Conservation (phyloP, 1,140 invertebrate species). For the Hormaphis cornu region DNA sequence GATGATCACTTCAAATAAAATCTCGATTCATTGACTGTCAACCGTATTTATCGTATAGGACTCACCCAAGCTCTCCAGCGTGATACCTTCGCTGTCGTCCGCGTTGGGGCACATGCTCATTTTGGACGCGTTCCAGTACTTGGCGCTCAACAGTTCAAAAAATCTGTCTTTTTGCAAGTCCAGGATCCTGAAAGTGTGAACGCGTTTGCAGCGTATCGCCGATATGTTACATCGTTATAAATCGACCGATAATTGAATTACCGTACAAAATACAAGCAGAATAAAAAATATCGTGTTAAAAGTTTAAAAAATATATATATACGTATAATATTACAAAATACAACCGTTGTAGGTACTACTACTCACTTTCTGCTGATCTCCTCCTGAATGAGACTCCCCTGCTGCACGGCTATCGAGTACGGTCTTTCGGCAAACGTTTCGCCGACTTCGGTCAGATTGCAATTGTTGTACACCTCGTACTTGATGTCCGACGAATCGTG, state of each 20-base stretch:
- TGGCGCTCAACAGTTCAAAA: conserved; percentile 63
- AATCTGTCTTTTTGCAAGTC: conserved; percentile 76
- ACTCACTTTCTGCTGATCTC: conserved; percentile 30
- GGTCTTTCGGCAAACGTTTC: conserved; percentile 82
- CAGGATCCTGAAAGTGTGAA: conserved; percentile 59
- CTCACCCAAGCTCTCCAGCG: conserved; percentile 71
- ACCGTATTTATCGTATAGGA: no score
- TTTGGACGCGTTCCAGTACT: conserved; percentile 72
- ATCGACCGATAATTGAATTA: no score
- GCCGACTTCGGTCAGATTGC: conserved; percentile 72
- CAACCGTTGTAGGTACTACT: no score
- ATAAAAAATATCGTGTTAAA: no score
- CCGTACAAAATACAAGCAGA: no score
- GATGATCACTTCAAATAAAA: no score
- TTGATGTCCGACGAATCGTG: conserved; percentile 77
- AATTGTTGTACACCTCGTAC: conserved; percentile 67
- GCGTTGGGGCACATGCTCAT: conserved; percentile 56
- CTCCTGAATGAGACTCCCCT: conserved; percentile 24
- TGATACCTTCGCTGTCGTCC: conserved; percentile 78
- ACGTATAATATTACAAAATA: no score
- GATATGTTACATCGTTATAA: no score
- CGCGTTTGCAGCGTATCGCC: no score
- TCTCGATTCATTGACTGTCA: no score
- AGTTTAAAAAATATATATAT: no score
- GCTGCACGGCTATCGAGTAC: conserved; percentile 73